phyloP scores from a whole-genome alignment of 1,140 invertebrate species.

The Diabrotica virgifera region DNA sequence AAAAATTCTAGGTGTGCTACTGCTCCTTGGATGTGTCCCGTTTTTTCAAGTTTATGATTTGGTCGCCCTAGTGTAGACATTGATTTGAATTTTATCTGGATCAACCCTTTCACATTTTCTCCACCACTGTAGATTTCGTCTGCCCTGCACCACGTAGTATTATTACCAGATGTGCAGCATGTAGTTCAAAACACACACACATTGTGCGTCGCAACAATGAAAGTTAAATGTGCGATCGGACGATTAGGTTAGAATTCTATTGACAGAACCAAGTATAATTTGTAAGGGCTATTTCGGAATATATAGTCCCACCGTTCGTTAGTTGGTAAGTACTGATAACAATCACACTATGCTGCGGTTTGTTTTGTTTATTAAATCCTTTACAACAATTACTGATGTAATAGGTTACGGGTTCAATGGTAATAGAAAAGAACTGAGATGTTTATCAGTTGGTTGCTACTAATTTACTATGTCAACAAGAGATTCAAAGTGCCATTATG shows the following conservation, averaged over 20 bases:
- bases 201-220: conserved; percentile 45
- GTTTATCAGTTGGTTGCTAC: conserved; percentile 1
- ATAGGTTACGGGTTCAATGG: conserved; percentile 4
- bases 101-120: background rate
- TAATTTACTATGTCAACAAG: background rate
- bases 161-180: conserved; percentile 37
- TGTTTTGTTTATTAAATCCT: conserved; percentile 42
- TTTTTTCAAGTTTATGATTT: too few relatives aligned
- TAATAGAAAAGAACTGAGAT: conserved; percentile 9
- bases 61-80: too few relatives aligned
- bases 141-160: conserved; percentile 4
- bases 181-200: conserved; percentile 42
- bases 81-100: too few relatives aligned
- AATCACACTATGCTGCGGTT: conserved; percentile 35
- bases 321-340: conserved; percentile 35
- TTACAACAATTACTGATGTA: conserved; percentile 33
- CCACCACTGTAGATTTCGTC: conserved; percentile 6
- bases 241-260: conserved; percentile 47
- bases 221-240: conserved; percentile 47
- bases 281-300: conserved; percentile 41
- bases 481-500: background rate
- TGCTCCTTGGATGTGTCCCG: too few relatives aligned
- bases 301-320: conserved; percentile 25
- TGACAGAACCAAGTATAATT: conserved; percentile 43
- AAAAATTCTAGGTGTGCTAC: too few relatives aligned